Conservation (phyloP, 2,888 invertebrate species). For the Cotesia congregata region DNA sequence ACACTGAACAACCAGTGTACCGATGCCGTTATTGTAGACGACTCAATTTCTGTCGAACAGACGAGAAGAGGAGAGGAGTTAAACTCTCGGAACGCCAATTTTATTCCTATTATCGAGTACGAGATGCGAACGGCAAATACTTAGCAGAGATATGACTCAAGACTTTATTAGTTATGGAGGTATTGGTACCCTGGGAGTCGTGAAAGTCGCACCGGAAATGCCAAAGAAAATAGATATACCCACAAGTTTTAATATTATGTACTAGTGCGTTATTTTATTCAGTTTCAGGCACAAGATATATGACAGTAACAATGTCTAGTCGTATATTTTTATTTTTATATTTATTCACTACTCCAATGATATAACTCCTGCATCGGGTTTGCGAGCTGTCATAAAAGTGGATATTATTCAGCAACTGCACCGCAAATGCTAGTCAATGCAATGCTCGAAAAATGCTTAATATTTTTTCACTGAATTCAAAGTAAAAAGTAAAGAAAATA, state of each 20-base stretch:
- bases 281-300: neutral
- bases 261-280: neutral
- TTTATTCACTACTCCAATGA: neutral
- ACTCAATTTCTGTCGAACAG: constrained; percentile 45
- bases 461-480: neutral
- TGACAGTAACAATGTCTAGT: neutral
- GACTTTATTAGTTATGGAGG: neutral
- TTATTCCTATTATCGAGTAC: neutral
- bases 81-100: neutral
- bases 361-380: neutral
- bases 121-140: neutral
- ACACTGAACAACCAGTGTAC: constrained; percentile 40
- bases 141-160: neutral
- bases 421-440: neutral
- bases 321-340: neutral
- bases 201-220: neutral
- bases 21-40: constrained; percentile 46
- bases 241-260: neutral
- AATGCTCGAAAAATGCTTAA: constrained; percentile 1
- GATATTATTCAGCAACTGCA: neutral
- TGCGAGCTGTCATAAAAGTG: neutral
- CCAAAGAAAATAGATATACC: neutral
- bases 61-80: neutral
- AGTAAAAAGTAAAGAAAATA: neutral
- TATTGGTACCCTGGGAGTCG: neutral